A percentile compares a stretch with the other conserved stretches of the same genome.
phyloP scores from a whole-genome alignment of 2,797 vertebrate species.

The Sus cebifrons region DNA sequence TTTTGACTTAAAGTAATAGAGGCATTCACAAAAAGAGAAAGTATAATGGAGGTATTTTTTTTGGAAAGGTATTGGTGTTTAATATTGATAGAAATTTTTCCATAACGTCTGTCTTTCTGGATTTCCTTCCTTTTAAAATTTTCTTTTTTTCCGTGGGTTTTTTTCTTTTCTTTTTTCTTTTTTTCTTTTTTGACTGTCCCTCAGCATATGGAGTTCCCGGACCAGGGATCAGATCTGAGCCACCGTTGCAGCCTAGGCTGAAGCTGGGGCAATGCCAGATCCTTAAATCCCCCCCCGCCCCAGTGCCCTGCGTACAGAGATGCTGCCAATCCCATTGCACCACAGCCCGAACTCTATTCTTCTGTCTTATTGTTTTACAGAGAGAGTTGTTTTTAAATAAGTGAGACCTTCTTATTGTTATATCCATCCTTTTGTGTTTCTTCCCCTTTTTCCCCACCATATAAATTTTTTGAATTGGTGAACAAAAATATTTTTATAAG shows the following conservation, averaged over 20 bases:
- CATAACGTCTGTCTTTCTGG: not conserved
- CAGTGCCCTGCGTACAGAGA: no score
- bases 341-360: not conserved
- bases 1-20: not conserved
- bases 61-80: not conserved
- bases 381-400: conserved; percentile 21
- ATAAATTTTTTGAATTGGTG: conserved; percentile 34
- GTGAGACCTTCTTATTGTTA: not conserved
- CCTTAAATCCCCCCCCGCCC: no score
- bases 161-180: no score
- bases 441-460: not conserved
- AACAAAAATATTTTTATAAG: conserved; percentile 20
- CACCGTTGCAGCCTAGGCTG: no score
- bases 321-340: no score
- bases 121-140: conserved; percentile 2
- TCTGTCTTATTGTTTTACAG: not conserved
- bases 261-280: no score
- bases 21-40: not conserved
- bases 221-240: no score
- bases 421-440: conserved; percentile 31
- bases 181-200: no score
- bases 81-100: conserved; percentile 7
- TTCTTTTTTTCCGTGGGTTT: not conserved
- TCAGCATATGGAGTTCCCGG: no score
- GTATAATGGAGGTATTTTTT: not conserved